Conservation (phyloP, 1,140 invertebrate species). For the Steinernema feltiae region DNA sequence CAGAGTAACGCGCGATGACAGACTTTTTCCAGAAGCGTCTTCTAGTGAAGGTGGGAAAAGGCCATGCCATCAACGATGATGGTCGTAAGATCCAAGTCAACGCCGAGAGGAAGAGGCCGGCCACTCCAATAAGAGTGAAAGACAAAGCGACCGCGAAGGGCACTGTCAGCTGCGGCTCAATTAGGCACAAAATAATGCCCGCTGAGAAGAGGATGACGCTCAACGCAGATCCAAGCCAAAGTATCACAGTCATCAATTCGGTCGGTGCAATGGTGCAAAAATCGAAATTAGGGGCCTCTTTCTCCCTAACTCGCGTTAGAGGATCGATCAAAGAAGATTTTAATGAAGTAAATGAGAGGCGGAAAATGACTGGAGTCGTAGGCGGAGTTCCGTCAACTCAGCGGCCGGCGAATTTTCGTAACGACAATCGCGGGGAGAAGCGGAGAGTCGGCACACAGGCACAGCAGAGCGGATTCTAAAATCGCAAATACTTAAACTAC, state of each 20-base stretch:
- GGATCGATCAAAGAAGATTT: slow-evolving; percentile 9
- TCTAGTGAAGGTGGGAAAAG: neutral
- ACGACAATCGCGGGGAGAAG: neutral
- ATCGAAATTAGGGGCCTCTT: neutral
- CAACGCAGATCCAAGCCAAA: neutral
- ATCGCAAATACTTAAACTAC: too few species aligned
- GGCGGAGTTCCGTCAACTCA: slow-evolving; percentile 8
- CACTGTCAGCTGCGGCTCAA: neutral
- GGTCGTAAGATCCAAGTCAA: neutral
- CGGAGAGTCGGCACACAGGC: neutral
- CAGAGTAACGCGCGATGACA: neutral
- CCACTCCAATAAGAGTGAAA: neutral
- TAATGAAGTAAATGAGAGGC: slow-evolving; percentile 13
- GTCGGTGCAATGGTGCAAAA: neutral
- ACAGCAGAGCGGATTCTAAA: too few species aligned
- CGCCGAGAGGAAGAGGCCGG: neutral
- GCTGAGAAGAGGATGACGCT: neutral
- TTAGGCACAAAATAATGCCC: neutral
- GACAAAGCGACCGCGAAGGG: neutral
- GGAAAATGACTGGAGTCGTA: slow-evolving; percentile 11
- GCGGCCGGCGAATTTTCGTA: neutral
- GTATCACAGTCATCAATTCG: neutral
- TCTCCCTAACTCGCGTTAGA: neutral
- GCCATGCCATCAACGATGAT: neutral
- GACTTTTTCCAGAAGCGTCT: neutral